Percentiles rank a stretch among this genome's conserved stretches.
These are phyloP conservation scores for Diarsia mendica DNA, from an alignment of 2,888 invertebrate genomes.

Conservation along the genomic window DNA sequence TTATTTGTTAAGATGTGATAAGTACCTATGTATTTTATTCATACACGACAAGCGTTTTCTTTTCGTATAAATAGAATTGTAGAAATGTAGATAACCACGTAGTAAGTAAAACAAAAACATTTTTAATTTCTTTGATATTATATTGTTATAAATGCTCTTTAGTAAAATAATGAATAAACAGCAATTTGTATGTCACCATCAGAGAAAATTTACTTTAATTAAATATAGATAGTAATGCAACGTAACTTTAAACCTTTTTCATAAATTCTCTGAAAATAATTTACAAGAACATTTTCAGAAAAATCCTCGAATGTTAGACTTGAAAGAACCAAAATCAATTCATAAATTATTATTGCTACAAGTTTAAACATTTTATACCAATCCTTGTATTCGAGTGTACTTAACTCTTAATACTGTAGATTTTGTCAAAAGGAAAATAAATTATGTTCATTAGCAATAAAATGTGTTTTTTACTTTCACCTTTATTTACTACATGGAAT, in stretches of 20 bases:
- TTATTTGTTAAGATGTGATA: conserved; percentile 80
- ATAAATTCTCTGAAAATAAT: conserved; percentile 65
- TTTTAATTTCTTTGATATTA: conserved; percentile 58
- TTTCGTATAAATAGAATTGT: conserved; percentile 80
- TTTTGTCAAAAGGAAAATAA: conserved; percentile 88
- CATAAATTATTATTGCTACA: conserved; percentile 84
- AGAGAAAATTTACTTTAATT: conserved; percentile 43
- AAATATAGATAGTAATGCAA: conserved; percentile 57
- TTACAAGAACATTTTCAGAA: conserved; percentile 70
- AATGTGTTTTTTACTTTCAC: conserved; percentile 66
- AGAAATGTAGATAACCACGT: conserved; percentile 89
- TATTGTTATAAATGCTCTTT: conserved; percentile 49
- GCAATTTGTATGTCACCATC: conserved; percentile 46
- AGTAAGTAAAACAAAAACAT: conserved; percentile 66
- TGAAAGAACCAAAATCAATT: conserved; percentile 87
- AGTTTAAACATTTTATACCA: conserved; percentile 89
- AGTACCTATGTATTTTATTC: conserved; percentile 76
- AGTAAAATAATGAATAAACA: conserved; percentile 49
- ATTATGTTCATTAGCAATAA: conserved; percentile 88
- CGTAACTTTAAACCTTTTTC: conserved; percentile 50
- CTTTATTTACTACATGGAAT: conserved; percentile 12
- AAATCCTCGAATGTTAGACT: conserved; percentile 82
- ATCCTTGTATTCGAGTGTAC: conserved; percentile 90
- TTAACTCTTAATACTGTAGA: conserved; percentile 89
- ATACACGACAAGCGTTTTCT: conserved; percentile 68